A percentile compares a stretch with the other conserved stretches of the same genome.
phyloP scores from a whole-genome alignment of 2,888 invertebrate species.

The Malachius bipustulatus region DNA sequence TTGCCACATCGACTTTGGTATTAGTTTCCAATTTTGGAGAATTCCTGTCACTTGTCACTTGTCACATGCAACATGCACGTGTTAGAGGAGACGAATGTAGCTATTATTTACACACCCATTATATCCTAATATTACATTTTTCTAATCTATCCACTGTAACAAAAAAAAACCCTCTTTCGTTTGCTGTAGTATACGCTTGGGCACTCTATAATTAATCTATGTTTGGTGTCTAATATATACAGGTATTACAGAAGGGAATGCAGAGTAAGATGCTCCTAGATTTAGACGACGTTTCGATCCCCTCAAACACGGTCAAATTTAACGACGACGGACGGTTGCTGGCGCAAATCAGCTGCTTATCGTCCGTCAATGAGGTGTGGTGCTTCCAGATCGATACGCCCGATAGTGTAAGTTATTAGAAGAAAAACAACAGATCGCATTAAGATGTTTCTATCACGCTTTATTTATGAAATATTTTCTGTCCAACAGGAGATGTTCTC shows the following conservation, averaged over 20 bases:
- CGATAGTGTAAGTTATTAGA: conserved; percentile 36
- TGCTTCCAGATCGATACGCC: conserved; percentile 39
- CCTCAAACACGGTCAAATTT: conserved; percentile 31
- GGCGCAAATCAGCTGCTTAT: conserved; percentile 36
- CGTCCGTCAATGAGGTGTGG: conserved; percentile 41
- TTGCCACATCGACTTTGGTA: too few relatives aligned
- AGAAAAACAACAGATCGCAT: too few relatives aligned
- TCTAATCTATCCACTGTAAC: too few relatives aligned
- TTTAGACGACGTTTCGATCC: conserved; percentile 29
- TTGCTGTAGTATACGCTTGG: too few relatives aligned
- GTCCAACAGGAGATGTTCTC: conserved; percentile 32
- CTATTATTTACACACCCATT: too few relatives aligned
- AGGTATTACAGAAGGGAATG: conserved; percentile 34
- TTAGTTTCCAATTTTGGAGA: too few relatives aligned
- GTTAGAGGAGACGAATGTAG: too few relatives aligned
- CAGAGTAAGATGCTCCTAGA: conserved; percentile 15
- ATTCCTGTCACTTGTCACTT: too few relatives aligned
- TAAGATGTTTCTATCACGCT: too few relatives aligned
- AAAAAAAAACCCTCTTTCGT: too few relatives aligned
- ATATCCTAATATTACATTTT: too few relatives aligned
- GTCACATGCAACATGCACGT: too few relatives aligned
- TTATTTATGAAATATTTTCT: conserved; percentile 9
- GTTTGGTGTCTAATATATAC: conserved; percentile 11
- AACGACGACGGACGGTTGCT: conserved; percentile 34
- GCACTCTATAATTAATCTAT: neutral